Evolutionary conservation across 2,888 invertebrate genomes (phyloP), one percentile per base, ranked within the genome.

Genomic region (Luperina nickerlii): DNA sequence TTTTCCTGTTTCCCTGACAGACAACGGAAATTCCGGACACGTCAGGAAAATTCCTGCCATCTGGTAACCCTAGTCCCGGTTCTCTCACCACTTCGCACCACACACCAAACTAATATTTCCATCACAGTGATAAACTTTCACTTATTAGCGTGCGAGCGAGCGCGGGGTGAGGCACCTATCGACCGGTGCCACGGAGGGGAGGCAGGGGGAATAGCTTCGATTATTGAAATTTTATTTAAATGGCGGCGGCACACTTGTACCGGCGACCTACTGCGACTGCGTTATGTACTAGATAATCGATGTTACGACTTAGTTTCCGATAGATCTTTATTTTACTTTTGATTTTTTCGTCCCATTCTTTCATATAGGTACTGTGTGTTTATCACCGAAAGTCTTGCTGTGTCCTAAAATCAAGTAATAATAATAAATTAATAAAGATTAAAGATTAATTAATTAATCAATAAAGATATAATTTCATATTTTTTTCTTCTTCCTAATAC

Each of bases 151-250:
- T 15, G 60, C n/a, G 54, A 77, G n/a, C 69, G 57, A 66, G 62
- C 57, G 76, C 70, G 79, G 71, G 83, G 57, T 77, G 88, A 68
- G 63, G 69, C 60, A 74, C 42, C 4, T 54, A 79, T 66, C 24
- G 51, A 76, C 24, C 70, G 62, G 65, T n/a, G 38, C 32, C n/a
- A 3, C 2, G 54, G 24, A 60, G 38, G 54, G 9, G 13, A 15
- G 67, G 7, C 9, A 0, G 20, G 54, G n/a, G 32, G 42, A n/a
- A 60, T 66, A 67, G 75, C 66, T 80, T 45, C 72, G 66, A 84
- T 88, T 86, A 89, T 88, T 82, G 76, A 79, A 45, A 82, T 83
- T 78, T 83, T 89, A 89, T 89, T 88, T 63, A 82, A 89, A 88
- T 89, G 72, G 65, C 72, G 57, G 13, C 81, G 88, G 24, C 81